Evolutionary conservation across 2,797 vertebrate species (phyloP).

Genomic region (Premnoplex brunnescens): DNA sequence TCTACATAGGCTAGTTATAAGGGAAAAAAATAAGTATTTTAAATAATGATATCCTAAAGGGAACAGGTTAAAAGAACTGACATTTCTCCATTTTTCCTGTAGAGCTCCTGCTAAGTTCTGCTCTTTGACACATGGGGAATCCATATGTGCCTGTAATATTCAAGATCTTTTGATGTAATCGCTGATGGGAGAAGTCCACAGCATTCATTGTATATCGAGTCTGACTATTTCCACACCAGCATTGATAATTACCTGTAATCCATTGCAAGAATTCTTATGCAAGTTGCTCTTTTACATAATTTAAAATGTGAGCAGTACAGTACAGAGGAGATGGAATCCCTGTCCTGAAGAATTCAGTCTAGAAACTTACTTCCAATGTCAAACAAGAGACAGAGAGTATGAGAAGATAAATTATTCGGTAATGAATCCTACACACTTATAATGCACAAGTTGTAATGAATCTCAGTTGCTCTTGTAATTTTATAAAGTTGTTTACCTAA

Average conservation of each 20-base stretch:
- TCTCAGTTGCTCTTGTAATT: conserved; percentile 46
- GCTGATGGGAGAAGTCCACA: neutral
- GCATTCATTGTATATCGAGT: neutral
- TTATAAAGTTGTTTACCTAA: conserved; percentile 55
- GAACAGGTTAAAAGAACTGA: neutral
- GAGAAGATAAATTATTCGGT: conserved; percentile 42
- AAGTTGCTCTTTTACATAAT: neutral
- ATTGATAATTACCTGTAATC: neutral
- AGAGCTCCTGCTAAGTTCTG: neutral
- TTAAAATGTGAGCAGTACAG: neutral
- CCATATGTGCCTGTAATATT: neutral
- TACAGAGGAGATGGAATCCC: neutral
- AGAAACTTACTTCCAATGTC: neutral
- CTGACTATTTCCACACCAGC: neutral
- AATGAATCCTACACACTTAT: conserved; percentile 40
- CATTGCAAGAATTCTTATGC: neutral
- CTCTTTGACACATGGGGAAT: neutral
- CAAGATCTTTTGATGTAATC: neutral
- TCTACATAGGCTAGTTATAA: neutral
- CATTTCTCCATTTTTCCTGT: neutral
- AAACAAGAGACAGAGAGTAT: neutral
- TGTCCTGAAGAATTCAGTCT: neutral
- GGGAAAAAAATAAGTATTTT: neutral
- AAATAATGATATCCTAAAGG: neutral
- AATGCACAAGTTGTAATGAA: conserved; percentile 50